Evolutionary conservation across 2,888 invertebrate species (phyloP).

Genomic region (Laothoe populi): DNA sequence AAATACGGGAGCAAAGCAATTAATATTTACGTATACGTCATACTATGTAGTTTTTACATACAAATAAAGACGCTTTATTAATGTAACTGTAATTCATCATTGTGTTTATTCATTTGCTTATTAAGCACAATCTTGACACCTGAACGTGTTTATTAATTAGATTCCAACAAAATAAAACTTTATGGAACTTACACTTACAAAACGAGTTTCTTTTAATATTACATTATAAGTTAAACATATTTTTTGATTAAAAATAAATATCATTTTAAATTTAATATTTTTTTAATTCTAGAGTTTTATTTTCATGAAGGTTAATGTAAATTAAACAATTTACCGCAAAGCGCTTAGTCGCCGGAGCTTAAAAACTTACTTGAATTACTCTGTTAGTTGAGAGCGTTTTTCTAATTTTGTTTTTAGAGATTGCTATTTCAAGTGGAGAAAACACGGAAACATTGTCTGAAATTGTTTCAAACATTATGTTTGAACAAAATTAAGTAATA

Average conservation of each 20-base stretch:
- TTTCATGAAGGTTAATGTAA: constrained; percentile 7
- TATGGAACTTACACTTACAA: too few relatives aligned
- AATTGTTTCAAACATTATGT: not conserved
- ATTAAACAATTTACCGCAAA: constrained; percentile 5
- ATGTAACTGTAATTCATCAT: too few relatives aligned
- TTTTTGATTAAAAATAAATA: not conserved
- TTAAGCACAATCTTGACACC: too few relatives aligned
- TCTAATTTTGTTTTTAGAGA: not conserved
- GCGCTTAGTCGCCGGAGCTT: constrained; percentile 10
- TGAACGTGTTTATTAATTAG: too few relatives aligned
- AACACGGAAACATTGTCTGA: not conserved
- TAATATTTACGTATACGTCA: too few relatives aligned
- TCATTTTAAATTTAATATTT: not conserved
- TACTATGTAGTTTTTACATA: too few relatives aligned
- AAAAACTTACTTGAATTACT: constrained; percentile 1
- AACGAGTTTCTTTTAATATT: too few relatives aligned
- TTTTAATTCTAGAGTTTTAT: not conserved
- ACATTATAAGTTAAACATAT: not conserved
- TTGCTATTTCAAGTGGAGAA: not conserved
- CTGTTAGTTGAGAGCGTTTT: not conserved
- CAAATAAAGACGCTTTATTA: too few relatives aligned
- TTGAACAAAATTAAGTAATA: too few relatives aligned
- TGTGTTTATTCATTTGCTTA: too few relatives aligned
- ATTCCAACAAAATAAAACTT: too few relatives aligned
- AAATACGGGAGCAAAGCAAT: too few relatives aligned